A percentile compares a stretch with the other conserved stretches of the same genome.
phyloP scores from a whole-genome alignment of 2,888 invertebrate genomes.

The Leptothorax acervorum region DNA sequence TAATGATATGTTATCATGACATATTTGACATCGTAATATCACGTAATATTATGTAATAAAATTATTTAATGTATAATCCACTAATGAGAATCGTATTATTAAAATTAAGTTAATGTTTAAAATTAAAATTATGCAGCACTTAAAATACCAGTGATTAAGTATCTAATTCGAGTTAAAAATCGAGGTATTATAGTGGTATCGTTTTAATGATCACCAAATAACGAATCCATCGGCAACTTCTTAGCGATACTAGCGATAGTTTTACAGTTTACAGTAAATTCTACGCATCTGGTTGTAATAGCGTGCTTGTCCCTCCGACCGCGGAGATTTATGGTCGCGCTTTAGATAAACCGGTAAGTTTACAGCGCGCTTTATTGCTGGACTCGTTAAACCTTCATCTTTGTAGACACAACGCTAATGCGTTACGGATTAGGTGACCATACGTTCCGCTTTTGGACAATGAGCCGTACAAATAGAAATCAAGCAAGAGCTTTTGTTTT shows the following conservation, averaged over 20 bases:
- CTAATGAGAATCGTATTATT: not conserved
- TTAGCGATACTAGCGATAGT: slow-evolving; percentile 20
- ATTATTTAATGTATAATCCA: not conserved
- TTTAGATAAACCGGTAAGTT: slow-evolving; percentile 59
- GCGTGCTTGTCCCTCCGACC: slow-evolving; percentile 58
- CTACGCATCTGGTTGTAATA: slow-evolving; percentile 69
- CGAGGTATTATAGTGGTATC: not conserved
- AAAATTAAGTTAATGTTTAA: not conserved
- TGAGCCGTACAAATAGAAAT: not conserved
- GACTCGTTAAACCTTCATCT: slow-evolving; percentile 61
- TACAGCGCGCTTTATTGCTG: slow-evolving; percentile 59
- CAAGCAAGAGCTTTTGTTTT: not conserved
- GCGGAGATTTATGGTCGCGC: slow-evolving; percentile 63
- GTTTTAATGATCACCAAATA: slow-evolving; percentile 2
- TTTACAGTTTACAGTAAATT: slow-evolving; percentile 67
- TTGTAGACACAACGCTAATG: slow-evolving; percentile 45
- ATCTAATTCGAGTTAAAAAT: not conserved
- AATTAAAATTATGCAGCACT: not conserved
- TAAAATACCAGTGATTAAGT: not conserved
- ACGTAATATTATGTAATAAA: not conserved
- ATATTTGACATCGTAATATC: not conserved
- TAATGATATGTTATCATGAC: not conserved
- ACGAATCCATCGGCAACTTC: slow-evolving; percentile 36
- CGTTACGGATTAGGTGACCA: slow-evolving; percentile 41
- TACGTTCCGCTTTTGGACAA: not conserved